Base-by-base conservation (phyloP, 2,113 vertebrate species). In the Rana temporaria region DNA sequence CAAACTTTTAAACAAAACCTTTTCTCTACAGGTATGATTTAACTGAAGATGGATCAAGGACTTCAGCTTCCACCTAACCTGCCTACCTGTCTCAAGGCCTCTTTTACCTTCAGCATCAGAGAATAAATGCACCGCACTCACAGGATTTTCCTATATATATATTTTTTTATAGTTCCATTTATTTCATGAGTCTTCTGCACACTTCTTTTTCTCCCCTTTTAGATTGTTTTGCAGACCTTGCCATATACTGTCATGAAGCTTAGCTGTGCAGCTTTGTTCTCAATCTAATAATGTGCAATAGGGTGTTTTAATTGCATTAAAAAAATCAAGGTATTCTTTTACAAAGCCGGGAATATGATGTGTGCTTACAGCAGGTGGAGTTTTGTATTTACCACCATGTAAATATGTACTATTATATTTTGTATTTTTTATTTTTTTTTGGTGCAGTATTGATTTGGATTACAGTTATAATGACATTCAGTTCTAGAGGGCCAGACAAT, bases 21-120 rank as follows among this genome's bases (percentile, higher is more conserved):
- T 85, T 76, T 8, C 87, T 16, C 79, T 79, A 22, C 90, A 99
- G 97, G 98, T 97, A 93, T 88, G 97, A 99, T 87, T 93, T 99
- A 87, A 98, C 94, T 14, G 95, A 96, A 78, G 95, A 98, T 17
- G 97, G 97, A 59, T 78, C 68, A 53, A 88, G 71, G 42, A 91
- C 93, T 22, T 86, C 91, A 0, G 85, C 88, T 65, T 87, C 91
- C 65, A 89, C 90, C 18, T 97, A 96, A 90, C 85, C 52, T 32
- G 1, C 1, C 16, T 78, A 76, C 71, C 86, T n/a, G n/a, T 74
- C 32, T 17, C 24, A 0, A 0, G 66, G 42, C 81, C 81, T 30
- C 67, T 76, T 85, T 78, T 81, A 85, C 85, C 80, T 85, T 53
- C 83, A 80, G 87, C 87, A 81, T 67, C 89, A 86, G 84, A 85